Percentiles rank a stretch among this genome's conserved stretches.
Conservation (phyloP, 1,140 invertebrate species). For the Drosophila pectinifera region DNA sequence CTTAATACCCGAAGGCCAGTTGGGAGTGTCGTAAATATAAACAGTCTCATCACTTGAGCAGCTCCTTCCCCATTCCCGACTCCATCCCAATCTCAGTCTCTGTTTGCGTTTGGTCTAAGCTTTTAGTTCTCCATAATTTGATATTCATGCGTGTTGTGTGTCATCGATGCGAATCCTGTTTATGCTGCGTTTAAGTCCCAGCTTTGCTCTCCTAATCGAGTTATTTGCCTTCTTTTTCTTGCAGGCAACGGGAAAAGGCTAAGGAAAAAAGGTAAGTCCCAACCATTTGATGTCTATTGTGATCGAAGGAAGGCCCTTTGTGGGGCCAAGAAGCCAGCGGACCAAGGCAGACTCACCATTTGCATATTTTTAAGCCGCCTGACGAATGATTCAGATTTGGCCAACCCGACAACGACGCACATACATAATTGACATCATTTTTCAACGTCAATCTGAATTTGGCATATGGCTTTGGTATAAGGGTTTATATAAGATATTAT, state of each 20-base stretch:
- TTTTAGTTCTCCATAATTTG: constrained; percentile 77
- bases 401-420: constrained; percentile 8
- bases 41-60: constrained; percentile 67
- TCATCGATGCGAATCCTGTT: constrained; percentile 68
- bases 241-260: constrained; percentile 42
- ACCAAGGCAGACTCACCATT: constrained; percentile 50
- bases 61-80: background rate
- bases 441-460: constrained; percentile 69
- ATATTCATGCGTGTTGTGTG: constrained; percentile 68
- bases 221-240: constrained; percentile 26
- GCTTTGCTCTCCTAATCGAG: constrained; percentile 28
- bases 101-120: constrained; percentile 49
- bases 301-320: constrained; percentile 14
- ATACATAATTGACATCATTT: constrained; percentile 49
- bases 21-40: constrained; percentile 58
- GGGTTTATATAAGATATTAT: constrained; percentile 2
- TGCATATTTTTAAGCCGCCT: constrained; percentile 69
- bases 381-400: constrained; percentile 51
- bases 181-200: constrained; percentile 64
- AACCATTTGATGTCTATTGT: constrained; percentile 42
- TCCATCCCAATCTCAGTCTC: constrained; percentile 18
- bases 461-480: constrained; percentile 22
- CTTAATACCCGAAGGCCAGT: constrained; percentile 41
- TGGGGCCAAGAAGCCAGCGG: constrained; percentile 25
- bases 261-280: constrained; percentile 45